Conservation (phyloP, 2,888 invertebrate species). For the Chrysolina haemoptera region DNA sequence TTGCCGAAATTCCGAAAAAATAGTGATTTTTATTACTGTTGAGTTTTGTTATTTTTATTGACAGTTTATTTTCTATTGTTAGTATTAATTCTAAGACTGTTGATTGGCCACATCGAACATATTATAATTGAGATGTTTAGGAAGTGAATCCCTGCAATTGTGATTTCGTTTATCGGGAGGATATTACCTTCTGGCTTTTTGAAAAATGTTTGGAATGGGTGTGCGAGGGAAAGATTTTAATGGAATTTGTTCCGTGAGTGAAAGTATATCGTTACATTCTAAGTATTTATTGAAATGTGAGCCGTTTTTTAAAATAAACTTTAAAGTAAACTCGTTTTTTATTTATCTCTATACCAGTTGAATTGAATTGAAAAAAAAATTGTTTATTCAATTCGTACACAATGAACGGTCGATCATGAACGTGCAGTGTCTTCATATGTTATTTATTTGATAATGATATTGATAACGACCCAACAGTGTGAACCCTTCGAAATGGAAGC, state of each 20-base stretch:
- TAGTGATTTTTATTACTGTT: slow-evolving; percentile 46
- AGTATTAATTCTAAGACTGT: slow-evolving; percentile 50
- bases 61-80: slow-evolving; percentile 48
- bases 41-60: slow-evolving; percentile 47
- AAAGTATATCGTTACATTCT: slow-evolving; percentile 30
- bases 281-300: slow-evolving; percentile 38
- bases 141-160: not conserved
- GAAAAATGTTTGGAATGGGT: slow-evolving; percentile 21
- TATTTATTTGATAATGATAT: too few species aligned
- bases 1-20: slow-evolving; percentile 47
- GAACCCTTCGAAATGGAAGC: too few species aligned
- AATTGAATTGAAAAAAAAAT: too few species aligned
- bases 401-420: too few species aligned
- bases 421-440: too few species aligned
- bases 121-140: not conserved
- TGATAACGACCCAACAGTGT: too few species aligned
- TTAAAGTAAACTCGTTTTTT: slow-evolving; percentile 7
- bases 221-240: slow-evolving; percentile 6
- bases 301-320: slow-evolving; percentile 48
- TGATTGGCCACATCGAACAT: slow-evolving; percentile 52
- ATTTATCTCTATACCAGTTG: not conserved
- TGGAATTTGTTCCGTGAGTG: slow-evolving; percentile 18
- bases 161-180: slow-evolving; percentile 18
- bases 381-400: too few species aligned
- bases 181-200: slow-evolving; percentile 14